Percentiles rank a stretch among this genome's conserved stretches.
phyloP scores from a whole-genome alignment of 2,113 vertebrate genomes.

The Ginglymostoma cirratum region DNA sequence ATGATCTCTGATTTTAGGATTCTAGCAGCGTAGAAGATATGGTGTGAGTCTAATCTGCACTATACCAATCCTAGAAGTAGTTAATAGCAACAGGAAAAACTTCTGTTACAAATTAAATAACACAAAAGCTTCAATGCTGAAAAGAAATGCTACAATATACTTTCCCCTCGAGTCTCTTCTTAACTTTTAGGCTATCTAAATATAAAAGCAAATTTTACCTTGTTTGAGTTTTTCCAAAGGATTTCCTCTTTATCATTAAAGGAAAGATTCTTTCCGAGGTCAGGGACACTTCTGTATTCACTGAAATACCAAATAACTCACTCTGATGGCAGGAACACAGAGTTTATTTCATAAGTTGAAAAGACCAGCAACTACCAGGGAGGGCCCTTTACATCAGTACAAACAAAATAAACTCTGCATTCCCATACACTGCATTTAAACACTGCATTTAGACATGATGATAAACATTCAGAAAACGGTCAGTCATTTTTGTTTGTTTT shows the following conservation, averaged over 20 bases:
- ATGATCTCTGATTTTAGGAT: neutral
- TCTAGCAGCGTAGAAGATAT: neutral
- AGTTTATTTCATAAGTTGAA: neutral
- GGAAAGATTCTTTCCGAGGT: neutral
- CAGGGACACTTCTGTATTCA: neutral
- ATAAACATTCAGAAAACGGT: slow-evolving; percentile 9
- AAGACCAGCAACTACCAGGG: neutral
- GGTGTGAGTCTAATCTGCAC: neutral
- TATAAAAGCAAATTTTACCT: neutral
- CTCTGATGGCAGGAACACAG: neutral
- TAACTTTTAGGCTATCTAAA: neutral
- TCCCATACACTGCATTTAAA: neutral
- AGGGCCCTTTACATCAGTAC: neutral
- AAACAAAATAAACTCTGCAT: neutral
- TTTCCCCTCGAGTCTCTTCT: neutral
- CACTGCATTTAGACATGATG: neutral
- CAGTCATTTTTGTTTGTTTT: neutral
- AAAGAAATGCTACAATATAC: neutral
- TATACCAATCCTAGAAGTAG: neutral
- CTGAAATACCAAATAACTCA: slow-evolving; percentile 8
- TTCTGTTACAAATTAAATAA: neutral
- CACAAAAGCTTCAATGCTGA: neutral
- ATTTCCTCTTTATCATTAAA: slow-evolving; percentile 3
- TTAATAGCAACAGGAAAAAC: neutral
- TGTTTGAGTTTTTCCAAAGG: neutral